phyloP scores from a whole-genome alignment of 30 jellyfish, hydroid and myxozoan species.

The Hydractinia echinata region DNA sequence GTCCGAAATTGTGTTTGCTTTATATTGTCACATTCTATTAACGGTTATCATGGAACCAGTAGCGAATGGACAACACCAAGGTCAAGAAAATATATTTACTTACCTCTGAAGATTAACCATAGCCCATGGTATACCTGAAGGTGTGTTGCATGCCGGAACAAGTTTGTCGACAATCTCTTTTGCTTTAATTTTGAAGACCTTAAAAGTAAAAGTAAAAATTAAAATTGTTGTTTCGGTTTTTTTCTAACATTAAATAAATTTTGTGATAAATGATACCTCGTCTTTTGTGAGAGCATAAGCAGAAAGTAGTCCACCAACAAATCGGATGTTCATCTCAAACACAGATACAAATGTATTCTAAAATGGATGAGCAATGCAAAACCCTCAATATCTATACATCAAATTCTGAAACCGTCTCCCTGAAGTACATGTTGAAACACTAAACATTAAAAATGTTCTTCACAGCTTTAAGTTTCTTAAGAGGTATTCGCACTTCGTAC shows the following conservation, averaged over 20 bases:
- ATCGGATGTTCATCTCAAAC: slow-evolving; percentile 88
- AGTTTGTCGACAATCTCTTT: slow-evolving; percentile 75
- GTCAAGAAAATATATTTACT: not conserved
- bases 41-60: too few relatives aligned
- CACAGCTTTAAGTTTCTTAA: not conserved
- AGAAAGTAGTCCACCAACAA: slow-evolving; percentile 93
- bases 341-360: slow-evolving; percentile 89
- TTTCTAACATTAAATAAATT: not conserved
- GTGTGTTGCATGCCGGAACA: slow-evolving; percentile 91
- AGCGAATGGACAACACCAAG: too few relatives aligned
- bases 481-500: too few relatives aligned
- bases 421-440: not conserved
- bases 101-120: slow-evolving; percentile 83
- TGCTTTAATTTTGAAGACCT: slow-evolving; percentile 93
- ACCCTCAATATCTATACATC: too few relatives aligned
- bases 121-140: slow-evolving; percentile 97
- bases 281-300: slow-evolving; percentile 85
- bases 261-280: slow-evolving; percentile 45
- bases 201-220: not conserved
- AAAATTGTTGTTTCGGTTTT: not conserved
- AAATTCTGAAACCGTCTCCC: too few relatives aligned
- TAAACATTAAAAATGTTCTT: not conserved
- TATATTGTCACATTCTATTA: not conserved
- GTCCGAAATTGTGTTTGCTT: not conserved
- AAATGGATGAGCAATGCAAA: not conserved